A percentile compares a stretch with the other conserved stretches of the same genome.
Evolutionary conservation across 2,797 vertebrate genomes (phyloP).

Genomic region (Spondyliosoma cantharus): DNA sequence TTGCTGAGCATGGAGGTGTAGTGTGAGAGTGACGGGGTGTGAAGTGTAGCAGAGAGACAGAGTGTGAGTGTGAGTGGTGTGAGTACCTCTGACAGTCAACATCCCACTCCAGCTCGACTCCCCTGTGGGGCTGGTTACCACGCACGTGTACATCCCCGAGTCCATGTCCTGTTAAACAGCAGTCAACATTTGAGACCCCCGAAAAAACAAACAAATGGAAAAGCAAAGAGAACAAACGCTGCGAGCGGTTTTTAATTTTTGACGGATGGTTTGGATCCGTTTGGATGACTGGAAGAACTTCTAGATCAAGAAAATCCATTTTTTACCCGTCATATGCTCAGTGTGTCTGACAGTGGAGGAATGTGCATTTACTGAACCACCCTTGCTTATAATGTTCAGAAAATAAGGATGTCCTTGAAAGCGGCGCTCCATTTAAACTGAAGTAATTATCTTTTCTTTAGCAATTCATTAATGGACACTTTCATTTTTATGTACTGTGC

Average conservation of each 20-base stretch:
- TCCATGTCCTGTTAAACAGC: slow-evolving; percentile 87
- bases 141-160: slow-evolving; percentile 91
- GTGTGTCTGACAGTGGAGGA: neutral
- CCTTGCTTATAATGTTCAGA: neutral
- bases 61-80: slow-evolving; percentile 31
- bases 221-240: slow-evolving; percentile 10
- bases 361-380: neutral
- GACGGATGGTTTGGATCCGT: slow-evolving; percentile 3
- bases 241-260: neutral
- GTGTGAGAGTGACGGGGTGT: slow-evolving; percentile 55
- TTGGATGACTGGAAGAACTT: neutral
- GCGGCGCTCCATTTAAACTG: neutral
- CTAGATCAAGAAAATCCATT: neutral
- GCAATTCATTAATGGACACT: neutral
- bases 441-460: slow-evolving; percentile 6
- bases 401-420: neutral
- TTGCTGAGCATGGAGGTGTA: slow-evolving; percentile 29
- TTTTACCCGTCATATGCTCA: neutral
- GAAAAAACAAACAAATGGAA: neutral
- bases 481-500: neutral
- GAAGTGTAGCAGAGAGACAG: slow-evolving; percentile 57
- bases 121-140: slow-evolving; percentile 86
- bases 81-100: slow-evolving; percentile 88
- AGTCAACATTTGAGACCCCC: slow-evolving; percentile 34
- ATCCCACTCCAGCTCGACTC: slow-evolving; percentile 90